Evolutionary conservation across 2,888 invertebrate species (phyloP).

Genomic region (Sympetrum striolatum): DNA sequence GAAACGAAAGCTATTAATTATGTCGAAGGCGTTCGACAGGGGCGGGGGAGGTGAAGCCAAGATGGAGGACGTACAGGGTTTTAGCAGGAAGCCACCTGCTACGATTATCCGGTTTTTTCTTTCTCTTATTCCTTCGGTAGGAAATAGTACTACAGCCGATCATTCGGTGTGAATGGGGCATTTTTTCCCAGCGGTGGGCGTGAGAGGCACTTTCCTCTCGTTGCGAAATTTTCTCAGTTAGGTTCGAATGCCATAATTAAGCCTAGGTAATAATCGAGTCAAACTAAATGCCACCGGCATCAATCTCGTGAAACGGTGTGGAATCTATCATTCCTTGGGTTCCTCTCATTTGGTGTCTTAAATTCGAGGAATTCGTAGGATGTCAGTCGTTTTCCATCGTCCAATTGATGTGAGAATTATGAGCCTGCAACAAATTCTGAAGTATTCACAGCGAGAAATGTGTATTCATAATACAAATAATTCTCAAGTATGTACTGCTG

Average conservation of each 20-base stretch:
- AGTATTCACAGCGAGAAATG: too few species aligned
- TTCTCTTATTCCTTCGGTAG: neutral
- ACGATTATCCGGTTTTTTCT: neutral
- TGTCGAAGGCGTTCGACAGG: neutral
- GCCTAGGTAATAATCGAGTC: neutral
- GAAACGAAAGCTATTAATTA: constrained; percentile 41
- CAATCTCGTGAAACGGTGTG: too few species aligned
- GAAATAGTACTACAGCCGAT: neutral
- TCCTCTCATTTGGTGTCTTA: too few species aligned
- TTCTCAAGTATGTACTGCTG: too few species aligned
- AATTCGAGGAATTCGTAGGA: too few species aligned
- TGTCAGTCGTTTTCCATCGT: too few species aligned
- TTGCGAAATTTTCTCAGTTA: neutral
- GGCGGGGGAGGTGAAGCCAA: neutral
- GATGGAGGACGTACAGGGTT: neutral
- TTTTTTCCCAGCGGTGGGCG: neutral
- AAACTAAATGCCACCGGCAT: too few species aligned
- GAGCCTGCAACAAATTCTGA: too few species aligned
- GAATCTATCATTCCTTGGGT: too few species aligned
- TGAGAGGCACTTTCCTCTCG: neutral
- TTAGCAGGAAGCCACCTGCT: neutral
- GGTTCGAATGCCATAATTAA: neutral
- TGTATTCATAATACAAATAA: too few species aligned
- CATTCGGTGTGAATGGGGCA: neutral
- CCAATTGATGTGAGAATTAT: too few species aligned